Evolutionary conservation across 53 echinoderm and acorn worm species (phyloP), one percentile per base, ranked within the genome.

Genomic region (Mesocentrotus franciscanus): DNA sequence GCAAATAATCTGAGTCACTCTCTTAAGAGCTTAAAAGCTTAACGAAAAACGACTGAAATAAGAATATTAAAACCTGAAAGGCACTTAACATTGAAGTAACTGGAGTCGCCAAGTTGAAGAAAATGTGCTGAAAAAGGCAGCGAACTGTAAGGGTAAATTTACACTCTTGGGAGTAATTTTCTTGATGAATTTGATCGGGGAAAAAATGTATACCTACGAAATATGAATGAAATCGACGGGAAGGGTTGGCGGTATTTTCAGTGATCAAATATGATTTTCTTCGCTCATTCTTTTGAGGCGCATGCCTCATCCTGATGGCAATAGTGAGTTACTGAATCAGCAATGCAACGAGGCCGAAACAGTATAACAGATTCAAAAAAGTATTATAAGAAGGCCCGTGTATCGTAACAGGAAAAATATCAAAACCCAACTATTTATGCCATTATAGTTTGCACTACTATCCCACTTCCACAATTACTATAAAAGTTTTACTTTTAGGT

Each of bases 121-220:
- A 57, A 87, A 58, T 87, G 87, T 87, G 13, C 58, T 57, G 87
- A 36, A 91, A 90, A 90, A 91, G 62, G 34, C 66, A 62, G 64
- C 61, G 66, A 91, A 91, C 34, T 35, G 64, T 4, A 61, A 18
- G 62, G 24, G 66, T 10, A 91, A 91, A 91, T 91, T 91, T 35
- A 91, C 91, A 66, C 64, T 91, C 91, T 4, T 32, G 91, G 32
- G 91, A 91, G 61, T 66, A 66, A 91, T 91, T 91, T 61, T 91
- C 91, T 33, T 91, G 91, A 91, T 91, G 91, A 91, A 91, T 91
- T 91, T 91, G 91, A 91, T 91, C 91, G 32, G 91, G 33, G 58
- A 39, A 91, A 91, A 91, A 39, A 91, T 91, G 91, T 33, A 91
- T 56, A 58, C 91, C 66, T 91, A 24, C 26, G 27, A 87, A 36